Base-by-base conservation (phyloP, 2,888 invertebrate genomes). In the Sericinus montela region DNA sequence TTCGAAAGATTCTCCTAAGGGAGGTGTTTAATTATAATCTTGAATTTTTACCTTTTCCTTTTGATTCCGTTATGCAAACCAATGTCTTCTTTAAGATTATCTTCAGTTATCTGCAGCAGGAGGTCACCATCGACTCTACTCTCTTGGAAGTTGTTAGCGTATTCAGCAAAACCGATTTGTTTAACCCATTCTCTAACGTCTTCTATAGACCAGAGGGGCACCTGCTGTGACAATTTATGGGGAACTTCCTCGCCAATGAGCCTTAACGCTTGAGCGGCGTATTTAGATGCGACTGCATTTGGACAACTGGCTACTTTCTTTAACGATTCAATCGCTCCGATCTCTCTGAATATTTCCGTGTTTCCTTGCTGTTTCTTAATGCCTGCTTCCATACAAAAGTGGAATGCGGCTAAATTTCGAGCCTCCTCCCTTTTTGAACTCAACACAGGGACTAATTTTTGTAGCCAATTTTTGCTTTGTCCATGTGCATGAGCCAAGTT, bases 121-220 rank as follows among this genome's bases (percentile, higher is more conserved):
- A 99, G 90, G 89, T 99, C 99, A 6, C 99, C 99, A 77, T 99
- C 99, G 25, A 99, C 98, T 77, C 96, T 92, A 69, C 98, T 97
- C 47, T 95, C 95, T 37, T 93, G 92, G 75, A 99, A 99, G 74
- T 94, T 94, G 1, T 86, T 90, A 1, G 95, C 93, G 64, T 94
- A 97, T 68, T 95, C 94, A 11, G 92, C 91, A 76, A 98, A 99
- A 0, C 98, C 98, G 66, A 98, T 98, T 91, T 99, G 98, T 73
- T 97, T 97, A 0, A 99, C 97, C 99, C 99, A 99, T 83, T 98
- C 98, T 62, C 95, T 91, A 0, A 99, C 99, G 76, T 99, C 99
- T 76, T 97, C 97, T 14, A 94, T 94, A 0, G 97, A 97, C 99
- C 99, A 99, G 6, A 98, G 90, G 0, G 99, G 99, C 34, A 99